These are phyloP conservation scores for Gnathonemus echidnorhynchus DNA, from an alignment of 2,113 vertebrate species.

Conservation along the genomic window DNA sequence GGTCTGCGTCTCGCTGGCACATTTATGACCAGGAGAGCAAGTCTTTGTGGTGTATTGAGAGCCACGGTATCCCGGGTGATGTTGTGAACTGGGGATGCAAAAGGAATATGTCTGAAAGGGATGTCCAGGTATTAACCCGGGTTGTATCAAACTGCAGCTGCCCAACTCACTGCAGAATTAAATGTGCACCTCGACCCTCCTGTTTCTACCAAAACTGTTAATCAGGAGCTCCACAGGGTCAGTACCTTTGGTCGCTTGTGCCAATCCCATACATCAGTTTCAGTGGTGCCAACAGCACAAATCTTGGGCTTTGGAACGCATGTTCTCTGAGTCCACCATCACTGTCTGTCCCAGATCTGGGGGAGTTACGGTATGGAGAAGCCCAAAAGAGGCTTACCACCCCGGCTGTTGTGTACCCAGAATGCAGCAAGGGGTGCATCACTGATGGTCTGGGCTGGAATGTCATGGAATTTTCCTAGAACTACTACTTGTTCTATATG, in stretches of 20 bases:
- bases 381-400: no score
- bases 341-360: no score
- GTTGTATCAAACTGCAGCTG: background rate
- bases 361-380: no score
- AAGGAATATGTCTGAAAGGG: background rate
- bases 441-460: background rate
- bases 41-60: background rate
- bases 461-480: background rate
- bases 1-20: background rate
- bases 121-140: background rate
- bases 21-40: background rate
- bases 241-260: background rate
- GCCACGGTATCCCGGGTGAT: background rate
- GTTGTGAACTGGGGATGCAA: background rate
- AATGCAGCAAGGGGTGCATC: background rate
- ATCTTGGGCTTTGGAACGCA: background rate
- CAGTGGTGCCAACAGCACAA: background rate
- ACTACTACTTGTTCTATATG: background rate
- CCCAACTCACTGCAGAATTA: background rate
- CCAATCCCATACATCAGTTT: background rate
- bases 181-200: background rate
- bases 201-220: background rate
- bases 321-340: no score
- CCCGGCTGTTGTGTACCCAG: background rate
- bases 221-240: background rate